Conservation (phyloP, 1,140 invertebrate genomes). For the Lucilia sericata region DNA sequence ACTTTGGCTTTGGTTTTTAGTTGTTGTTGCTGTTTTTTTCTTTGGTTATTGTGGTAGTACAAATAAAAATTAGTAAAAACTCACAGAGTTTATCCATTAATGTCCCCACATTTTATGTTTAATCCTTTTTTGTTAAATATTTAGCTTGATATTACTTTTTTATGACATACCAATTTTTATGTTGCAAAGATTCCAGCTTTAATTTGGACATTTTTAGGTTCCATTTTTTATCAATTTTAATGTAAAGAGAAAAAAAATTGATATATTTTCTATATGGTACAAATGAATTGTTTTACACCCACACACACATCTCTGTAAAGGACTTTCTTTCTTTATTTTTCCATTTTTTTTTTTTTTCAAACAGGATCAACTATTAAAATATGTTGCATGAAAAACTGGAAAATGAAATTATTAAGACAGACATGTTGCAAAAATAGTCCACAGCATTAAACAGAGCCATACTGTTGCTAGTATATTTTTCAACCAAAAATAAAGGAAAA, state of each 20-base stretch:
- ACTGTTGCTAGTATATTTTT: background rate
- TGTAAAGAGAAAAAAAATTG: too few relatives aligned
- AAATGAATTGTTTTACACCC: conserved; percentile 35
- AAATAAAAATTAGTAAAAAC: conserved; percentile 4
- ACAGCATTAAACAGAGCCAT: background rate
- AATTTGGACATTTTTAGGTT: too few relatives aligned
- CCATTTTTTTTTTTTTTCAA: background rate
- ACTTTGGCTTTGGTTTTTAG: background rate
- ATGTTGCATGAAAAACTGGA: background rate
- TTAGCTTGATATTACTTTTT: background rate
- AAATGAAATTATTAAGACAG: background rate
- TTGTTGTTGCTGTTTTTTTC: background rate
- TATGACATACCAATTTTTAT: background rate
- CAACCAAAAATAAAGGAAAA: background rate
- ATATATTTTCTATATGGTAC: background rate
- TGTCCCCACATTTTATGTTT: conserved; percentile 34
- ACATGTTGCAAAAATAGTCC: background rate
- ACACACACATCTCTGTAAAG: background rate
- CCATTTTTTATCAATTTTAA: background rate
- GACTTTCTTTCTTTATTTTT: too few relatives aligned
- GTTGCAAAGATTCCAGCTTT: too few relatives aligned
- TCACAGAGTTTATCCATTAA: conserved; percentile 28
- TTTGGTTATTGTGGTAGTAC: conserved; percentile 4
- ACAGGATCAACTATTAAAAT: background rate
- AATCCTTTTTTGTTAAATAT: conserved; percentile 8